Evolutionary conservation across 92 coral and sea anemone genomes (phyloP).

Genomic region (Palythoa grandiflora): DNA sequence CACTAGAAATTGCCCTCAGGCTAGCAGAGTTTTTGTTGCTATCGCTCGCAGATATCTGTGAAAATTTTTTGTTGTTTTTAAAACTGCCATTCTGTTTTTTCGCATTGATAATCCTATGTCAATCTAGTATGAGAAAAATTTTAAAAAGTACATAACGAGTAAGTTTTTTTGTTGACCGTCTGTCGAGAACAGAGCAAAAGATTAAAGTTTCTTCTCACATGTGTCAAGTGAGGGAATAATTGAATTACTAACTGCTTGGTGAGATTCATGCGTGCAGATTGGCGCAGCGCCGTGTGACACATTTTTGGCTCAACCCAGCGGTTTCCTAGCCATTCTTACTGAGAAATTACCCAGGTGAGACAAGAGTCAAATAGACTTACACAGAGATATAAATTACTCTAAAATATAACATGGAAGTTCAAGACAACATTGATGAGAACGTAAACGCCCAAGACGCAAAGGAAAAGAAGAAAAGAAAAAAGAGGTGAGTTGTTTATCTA

Average conservation of each 20-base stretch:
- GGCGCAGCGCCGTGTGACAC: neutral
- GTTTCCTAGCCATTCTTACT: neutral
- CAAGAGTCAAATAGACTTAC: neutral
- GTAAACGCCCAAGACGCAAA: slow-evolving; percentile 5
- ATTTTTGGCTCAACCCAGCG: neutral
- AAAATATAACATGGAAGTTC: slow-evolving; percentile 15
- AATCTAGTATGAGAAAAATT: neutral
- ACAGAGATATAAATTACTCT: neutral
- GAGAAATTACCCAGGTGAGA: neutral
- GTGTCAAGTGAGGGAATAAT: slow-evolving; percentile 28
- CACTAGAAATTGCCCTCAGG: neutral
- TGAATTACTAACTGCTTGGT: neutral
- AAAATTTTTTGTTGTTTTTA: slow-evolving; percentile 2
- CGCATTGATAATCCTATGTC: neutral
- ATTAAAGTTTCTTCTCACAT: slow-evolving; percentile 9
- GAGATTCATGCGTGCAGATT: neutral
- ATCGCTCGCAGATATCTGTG: neutral
- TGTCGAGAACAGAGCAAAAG: slow-evolving; percentile 45
- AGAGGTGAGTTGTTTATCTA: slow-evolving; percentile 31
- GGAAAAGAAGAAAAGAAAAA: slow-evolving; percentile 38
- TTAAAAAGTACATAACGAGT: slow-evolving; percentile 24
- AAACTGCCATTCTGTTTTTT: neutral
- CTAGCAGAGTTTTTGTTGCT: neutral
- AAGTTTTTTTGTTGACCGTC: slow-evolving; percentile 24
- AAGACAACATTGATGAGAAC: neutral